Evolutionary conservation across 2,113 vertebrate genomes (phyloP).

Genomic region (Patagioenas fasciata): DNA sequence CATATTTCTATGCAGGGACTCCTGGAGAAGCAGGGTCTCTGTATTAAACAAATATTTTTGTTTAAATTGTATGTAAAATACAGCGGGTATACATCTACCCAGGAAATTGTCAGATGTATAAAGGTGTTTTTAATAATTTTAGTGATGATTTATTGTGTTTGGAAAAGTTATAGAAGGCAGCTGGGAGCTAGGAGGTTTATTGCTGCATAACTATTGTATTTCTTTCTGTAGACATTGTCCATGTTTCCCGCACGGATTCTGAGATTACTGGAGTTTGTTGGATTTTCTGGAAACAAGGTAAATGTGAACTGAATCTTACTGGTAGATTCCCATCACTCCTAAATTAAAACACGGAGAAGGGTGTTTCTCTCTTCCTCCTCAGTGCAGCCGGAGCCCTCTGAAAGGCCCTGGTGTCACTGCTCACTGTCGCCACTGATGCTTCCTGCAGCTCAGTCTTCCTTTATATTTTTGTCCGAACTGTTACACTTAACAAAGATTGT

Average conservation of each 20-base stretch:
- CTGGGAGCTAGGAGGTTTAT: neutral
- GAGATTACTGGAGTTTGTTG: conserved; percentile 92
- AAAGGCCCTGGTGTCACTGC: neutral
- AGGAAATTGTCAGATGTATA: neutral
- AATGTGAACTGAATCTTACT: neutral
- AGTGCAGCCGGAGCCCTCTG: neutral
- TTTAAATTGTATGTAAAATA: neutral
- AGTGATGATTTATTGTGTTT: neutral
- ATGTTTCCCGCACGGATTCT: conserved; percentile 93
- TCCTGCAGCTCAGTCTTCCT: neutral
- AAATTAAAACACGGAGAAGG: neutral
- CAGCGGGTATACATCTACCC: neutral
- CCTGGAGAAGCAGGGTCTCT: neutral
- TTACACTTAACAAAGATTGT: neutral
- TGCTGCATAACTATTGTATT: neutral
- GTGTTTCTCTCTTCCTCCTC: neutral
- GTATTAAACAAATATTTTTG: neutral
- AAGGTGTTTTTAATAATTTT: neutral
- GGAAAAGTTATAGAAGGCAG: neutral
- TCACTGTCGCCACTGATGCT: neutral
- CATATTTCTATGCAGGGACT: neutral
- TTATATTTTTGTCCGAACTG: neutral
- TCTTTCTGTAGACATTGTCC: conserved; percentile 86
- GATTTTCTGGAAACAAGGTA: conserved; percentile 98
- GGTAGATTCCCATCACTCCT: neutral